Evolutionary conservation across 1,140 invertebrate genomes (phyloP), one percentile per base, ranked within the genome.

Genomic region (Lepidurus packardi): DNA sequence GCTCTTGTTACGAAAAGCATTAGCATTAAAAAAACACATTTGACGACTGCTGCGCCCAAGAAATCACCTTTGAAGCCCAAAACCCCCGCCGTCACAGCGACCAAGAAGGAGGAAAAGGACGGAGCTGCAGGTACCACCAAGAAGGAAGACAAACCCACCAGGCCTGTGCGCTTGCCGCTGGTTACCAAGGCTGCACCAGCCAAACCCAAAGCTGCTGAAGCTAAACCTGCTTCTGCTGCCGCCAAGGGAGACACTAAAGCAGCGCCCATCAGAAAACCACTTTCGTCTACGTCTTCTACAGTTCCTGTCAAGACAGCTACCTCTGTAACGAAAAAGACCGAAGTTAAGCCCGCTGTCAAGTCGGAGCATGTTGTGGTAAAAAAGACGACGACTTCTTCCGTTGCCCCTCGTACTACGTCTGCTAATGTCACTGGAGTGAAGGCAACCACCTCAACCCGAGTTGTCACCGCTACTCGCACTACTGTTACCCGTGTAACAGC

Each of bases 181-280:
- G 13, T 65, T 13, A 65, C 53, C 6, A 65, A 65, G 53, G 45
- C 76, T 7, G 53, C 41, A 11, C 43, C 42, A 13, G 34, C n/a
- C n/a, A 53, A 65, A 16, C 53, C 43, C 43, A 74, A 73, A 73
- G n/a, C n/a, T 76, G 77, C n/a, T 13, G 45, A 77, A 73, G 77
- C 47, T 73, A 65, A 65, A 77, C 41, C 75, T 65, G 75, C 16
- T n/a, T 24, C 75, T 76, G 11, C n/a, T 7, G 1, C 75, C 34
- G 34, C 53, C 6, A 65, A 65, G 42, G 47, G 1, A 3, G 77
- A 41, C 21, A 1, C 53, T 73, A 47, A 77, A 24, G 25, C n/a
- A 65, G 53, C 76, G 16, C 34, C 34, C 16, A 47, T 77, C 53
- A n/a, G 34, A n/a, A 41, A 47, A 34, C 44, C 44, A 45, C 13